Conservation (phyloP, 2,888 invertebrate species). For the Tachina fera region DNA sequence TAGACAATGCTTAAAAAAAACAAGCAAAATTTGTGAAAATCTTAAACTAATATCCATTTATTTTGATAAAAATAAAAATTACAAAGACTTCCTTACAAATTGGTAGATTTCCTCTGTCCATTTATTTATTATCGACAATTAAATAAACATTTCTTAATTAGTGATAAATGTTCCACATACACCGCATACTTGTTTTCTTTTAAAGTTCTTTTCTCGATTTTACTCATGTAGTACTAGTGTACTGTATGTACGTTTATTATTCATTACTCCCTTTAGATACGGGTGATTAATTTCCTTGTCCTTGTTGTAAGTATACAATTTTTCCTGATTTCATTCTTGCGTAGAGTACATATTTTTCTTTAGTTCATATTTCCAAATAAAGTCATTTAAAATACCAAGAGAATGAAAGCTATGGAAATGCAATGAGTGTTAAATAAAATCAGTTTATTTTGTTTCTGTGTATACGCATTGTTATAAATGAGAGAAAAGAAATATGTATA, state of each 20-base stretch:
- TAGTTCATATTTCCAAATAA: constrained; percentile 64
- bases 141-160: constrained; percentile 62
- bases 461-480: constrained; percentile 22
- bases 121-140: constrained; percentile 29
- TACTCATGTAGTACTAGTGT: neutral
- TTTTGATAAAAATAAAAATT: neutral
- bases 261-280: constrained; percentile 67
- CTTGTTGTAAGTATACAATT: constrained; percentile 48
- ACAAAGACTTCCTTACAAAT: no score
- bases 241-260: constrained; percentile 27
- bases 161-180: constrained; percentile 54
- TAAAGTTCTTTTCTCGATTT: constrained; percentile 36
- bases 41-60: neutral
- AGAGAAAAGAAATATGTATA: constrained; percentile 23
- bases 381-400: constrained; percentile 47
- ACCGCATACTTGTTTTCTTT: constrained; percentile 14
- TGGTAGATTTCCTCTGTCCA: neutral
- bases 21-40: no score
- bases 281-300: constrained; percentile 67
- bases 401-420: constrained; percentile 38
- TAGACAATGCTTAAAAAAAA: no score
- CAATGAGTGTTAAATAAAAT: constrained; percentile 27
- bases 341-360: constrained; percentile 52
- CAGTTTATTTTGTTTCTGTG: constrained; percentile 36
- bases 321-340: constrained; percentile 10